These are phyloP conservation scores for Sorex araneus DNA, from an alignment of 2,113 vertebrate species.

Conservation along the genomic window DNA sequence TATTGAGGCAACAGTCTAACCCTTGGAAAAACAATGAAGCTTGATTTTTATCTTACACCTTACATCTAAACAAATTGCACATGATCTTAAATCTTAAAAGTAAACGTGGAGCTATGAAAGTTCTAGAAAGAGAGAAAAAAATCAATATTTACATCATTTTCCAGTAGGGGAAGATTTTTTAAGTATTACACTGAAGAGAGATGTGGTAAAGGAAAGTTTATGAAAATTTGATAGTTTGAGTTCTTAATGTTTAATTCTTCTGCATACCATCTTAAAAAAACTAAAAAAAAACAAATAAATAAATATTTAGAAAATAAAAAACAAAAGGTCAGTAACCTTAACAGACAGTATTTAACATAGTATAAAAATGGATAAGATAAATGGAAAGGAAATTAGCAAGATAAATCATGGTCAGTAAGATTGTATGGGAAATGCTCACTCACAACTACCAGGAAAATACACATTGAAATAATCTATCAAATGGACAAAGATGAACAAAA, in stretches of 20 bases:
- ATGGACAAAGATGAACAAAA: conserved; percentile 14
- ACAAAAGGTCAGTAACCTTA: not conserved
- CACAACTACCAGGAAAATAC: not conserved
- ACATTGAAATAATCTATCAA: conserved; percentile 40
- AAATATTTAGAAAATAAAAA: conserved; percentile 16
- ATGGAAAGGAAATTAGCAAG: conserved; percentile 9
- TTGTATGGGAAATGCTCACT: conserved; percentile 1
- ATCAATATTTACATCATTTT: conserved; percentile 56
- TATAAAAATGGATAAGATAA: not conserved
- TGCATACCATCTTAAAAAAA: not conserved
- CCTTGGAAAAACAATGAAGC: conserved; percentile 68
- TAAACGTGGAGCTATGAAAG: conserved; percentile 60
- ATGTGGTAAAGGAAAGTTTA: conserved; percentile 13
- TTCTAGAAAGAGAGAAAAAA: conserved; percentile 71
- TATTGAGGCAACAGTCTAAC: conserved; percentile 57
- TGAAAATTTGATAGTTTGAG: not conserved
- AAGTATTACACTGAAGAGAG: conserved; percentile 13
- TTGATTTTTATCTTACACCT: conserved; percentile 76
- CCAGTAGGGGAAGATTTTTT: conserved; percentile 11
- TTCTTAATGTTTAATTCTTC: conserved; percentile 38
- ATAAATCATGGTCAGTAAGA: not conserved
- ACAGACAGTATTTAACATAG: not conserved
- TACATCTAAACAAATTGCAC: conserved; percentile 76
- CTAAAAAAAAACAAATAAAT: not conserved
- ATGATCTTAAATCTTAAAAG: conserved; percentile 63